Evolutionary conservation across 2,888 invertebrate genomes (phyloP).

Genomic region (Sinhomidia bicolor): DNA sequence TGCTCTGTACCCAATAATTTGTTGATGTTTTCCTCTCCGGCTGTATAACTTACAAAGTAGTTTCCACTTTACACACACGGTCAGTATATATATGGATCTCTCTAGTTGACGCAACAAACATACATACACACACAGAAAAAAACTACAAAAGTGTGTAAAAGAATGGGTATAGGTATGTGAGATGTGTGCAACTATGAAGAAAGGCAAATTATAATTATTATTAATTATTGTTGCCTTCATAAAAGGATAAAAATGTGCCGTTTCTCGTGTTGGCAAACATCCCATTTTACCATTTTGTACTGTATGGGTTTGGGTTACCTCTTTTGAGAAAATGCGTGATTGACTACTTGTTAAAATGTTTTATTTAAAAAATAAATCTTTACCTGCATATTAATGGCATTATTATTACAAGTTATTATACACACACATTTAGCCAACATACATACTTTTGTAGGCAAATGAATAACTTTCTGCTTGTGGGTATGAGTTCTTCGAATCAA

Average conservation of each 20-base stretch:
- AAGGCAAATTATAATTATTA: constrained; percentile 37
- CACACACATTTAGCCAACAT: background rate
- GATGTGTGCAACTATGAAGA: constrained; percentile 5
- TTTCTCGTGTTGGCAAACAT: constrained; percentile 18
- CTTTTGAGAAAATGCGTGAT: constrained; percentile 11
- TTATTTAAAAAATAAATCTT: constrained; percentile 41
- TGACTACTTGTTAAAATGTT: constrained; percentile 50
- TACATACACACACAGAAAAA: too few relatives aligned
- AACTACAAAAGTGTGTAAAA: background rate
- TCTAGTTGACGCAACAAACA: constrained; percentile 5
- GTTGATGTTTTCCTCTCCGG: background rate
- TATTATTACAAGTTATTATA: constrained; percentile 18
- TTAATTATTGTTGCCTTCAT: constrained; percentile 39
- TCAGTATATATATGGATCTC: background rate
- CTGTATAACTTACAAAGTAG: background rate
- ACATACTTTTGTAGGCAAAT: background rate
- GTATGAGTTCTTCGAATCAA: too few relatives aligned
- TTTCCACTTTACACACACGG: background rate
- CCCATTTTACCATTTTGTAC: background rate
- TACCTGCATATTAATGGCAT: constrained; percentile 45
- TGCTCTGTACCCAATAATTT: constrained; percentile 34
- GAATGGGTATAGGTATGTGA: too few relatives aligned
- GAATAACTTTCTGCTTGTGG: background rate
- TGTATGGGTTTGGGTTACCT: constrained; percentile 14
- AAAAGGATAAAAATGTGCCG: constrained; percentile 9